phyloP scores from a whole-genome alignment of 2,888 invertebrate genomes.

The Volucella bombylans region DNA sequence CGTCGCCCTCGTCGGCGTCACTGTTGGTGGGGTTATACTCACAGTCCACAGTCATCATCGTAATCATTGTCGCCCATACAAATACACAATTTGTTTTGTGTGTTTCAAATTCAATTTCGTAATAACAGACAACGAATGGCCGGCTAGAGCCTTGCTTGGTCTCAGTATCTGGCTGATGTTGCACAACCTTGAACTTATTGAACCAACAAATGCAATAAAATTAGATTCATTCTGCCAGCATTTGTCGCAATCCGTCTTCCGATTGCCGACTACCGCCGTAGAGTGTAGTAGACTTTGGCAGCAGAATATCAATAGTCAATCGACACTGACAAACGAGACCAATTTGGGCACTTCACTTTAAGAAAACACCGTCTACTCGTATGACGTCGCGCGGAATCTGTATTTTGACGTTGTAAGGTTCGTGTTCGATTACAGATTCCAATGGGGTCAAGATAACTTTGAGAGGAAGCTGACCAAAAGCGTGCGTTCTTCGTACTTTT shows the following conservation, averaged over 20 bases:
- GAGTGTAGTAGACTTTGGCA: neutral
- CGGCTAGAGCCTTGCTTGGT: neutral
- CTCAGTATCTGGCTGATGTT: neutral
- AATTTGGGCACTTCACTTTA: conserved; percentile 5
- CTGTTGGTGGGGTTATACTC: too few species aligned
- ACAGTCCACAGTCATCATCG: too few species aligned
- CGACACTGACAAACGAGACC: neutral
- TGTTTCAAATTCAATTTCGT: conserved; percentile 25
- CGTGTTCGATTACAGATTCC: neutral
- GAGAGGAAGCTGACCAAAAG: neutral
- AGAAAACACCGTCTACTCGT: conserved; percentile 9
- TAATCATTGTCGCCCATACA: neutral
- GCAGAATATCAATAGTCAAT: conserved; percentile 32
- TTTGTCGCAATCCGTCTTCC: conserved; percentile 13
- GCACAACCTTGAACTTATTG: conserved; percentile 49
- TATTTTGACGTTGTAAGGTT: conserved; percentile 1
- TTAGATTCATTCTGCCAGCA: conserved; percentile 5
- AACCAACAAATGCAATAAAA: conserved; percentile 42
- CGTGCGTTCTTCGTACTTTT: conserved; percentile 8
- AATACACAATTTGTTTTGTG: neutral
- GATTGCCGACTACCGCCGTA: conserved; percentile 2
- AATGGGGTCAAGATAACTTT: conserved; percentile 43
- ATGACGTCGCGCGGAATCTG: neutral
- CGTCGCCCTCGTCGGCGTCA: too few species aligned
- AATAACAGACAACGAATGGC: conserved; percentile 28